These are phyloP conservation scores for Drosophila serrata DNA, from an alignment of 1,140 invertebrate genomes.

Conservation along the genomic window DNA sequence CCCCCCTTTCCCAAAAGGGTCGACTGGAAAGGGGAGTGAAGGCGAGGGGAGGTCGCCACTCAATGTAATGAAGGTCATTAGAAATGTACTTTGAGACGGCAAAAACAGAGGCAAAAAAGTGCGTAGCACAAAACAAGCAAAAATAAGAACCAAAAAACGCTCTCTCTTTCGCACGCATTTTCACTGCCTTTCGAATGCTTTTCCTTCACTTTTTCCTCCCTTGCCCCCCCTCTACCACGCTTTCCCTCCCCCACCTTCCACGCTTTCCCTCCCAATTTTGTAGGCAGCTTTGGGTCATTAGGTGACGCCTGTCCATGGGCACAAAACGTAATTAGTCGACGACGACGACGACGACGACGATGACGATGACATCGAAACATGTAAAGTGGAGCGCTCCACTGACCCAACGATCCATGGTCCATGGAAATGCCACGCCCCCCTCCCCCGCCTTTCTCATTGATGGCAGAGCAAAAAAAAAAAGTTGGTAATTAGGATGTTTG, in stretches of 20 bases:
- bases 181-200: slow-evolving; percentile 18
- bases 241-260: slow-evolving; percentile 2
- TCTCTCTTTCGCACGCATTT: slow-evolving; percentile 47
- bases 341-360: slow-evolving; percentile 32
- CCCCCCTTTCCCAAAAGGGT: neutral
- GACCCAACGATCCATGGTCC: slow-evolving; percentile 65
- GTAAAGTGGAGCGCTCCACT: slow-evolving; percentile 79
- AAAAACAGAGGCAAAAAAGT: slow-evolving; percentile 49
- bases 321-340: slow-evolving; percentile 76
- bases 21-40: neutral
- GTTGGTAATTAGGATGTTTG: slow-evolving; percentile 84
- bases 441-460: slow-evolving; percentile 32
- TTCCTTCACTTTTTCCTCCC: neutral
- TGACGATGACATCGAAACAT: slow-evolving; percentile 72
- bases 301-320: slow-evolving; percentile 76
- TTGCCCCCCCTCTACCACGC: neutral
- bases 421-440: neutral
- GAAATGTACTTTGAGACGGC: slow-evolving; percentile 63
- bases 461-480: slow-evolving; percentile 63
- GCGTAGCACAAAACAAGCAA: slow-evolving; percentile 33
- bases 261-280: slow-evolving; percentile 31
- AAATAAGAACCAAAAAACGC: neutral
- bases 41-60: slow-evolving; percentile 52
- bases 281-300: slow-evolving; percentile 81
- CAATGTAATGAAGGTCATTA: slow-evolving; percentile 82